Conservation (phyloP, 2,113 vertebrate genomes). For the Oryzias woworae region DNA sequence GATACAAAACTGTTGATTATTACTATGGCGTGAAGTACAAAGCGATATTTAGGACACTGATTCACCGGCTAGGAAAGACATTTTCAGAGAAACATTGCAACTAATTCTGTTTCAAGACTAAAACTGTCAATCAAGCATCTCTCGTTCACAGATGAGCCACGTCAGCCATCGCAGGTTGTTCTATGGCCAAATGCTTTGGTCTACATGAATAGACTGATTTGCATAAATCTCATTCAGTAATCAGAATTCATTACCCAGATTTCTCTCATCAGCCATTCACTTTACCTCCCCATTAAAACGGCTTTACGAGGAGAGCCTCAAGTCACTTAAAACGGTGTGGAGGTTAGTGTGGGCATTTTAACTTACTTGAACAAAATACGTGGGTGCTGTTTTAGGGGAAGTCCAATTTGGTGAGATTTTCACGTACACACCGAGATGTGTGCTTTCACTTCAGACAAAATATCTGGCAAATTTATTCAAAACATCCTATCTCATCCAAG, state of each 20-base stretch:
- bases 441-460: neutral
- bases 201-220: neutral
- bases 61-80: conserved; percentile 1
- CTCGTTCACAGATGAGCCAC: neutral
- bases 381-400: conserved; percentile 6
- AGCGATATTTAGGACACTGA: conserved; percentile 32
- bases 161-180: neutral
- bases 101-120: neutral
- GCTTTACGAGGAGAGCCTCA: conserved; percentile 1
- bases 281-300: neutral
- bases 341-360: neutral
- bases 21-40: conserved; percentile 19
- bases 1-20: conserved; percentile 48
- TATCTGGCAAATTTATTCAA: conserved; percentile 25
- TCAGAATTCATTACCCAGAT: conserved; percentile 2
- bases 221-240: neutral
- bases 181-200: neutral
- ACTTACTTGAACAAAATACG: neutral
- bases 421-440: neutral
- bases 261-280: neutral
- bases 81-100: conserved; percentile 7
- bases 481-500: conserved; percentile 9
- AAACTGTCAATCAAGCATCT: neutral
- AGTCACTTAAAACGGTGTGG: conserved; percentile 1
- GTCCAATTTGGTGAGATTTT: neutral